Evolutionary conservation across 2,888 invertebrate genomes (phyloP), one percentile per base, ranked within the genome.

Genomic region (Apotomis betuletana): DNA sequence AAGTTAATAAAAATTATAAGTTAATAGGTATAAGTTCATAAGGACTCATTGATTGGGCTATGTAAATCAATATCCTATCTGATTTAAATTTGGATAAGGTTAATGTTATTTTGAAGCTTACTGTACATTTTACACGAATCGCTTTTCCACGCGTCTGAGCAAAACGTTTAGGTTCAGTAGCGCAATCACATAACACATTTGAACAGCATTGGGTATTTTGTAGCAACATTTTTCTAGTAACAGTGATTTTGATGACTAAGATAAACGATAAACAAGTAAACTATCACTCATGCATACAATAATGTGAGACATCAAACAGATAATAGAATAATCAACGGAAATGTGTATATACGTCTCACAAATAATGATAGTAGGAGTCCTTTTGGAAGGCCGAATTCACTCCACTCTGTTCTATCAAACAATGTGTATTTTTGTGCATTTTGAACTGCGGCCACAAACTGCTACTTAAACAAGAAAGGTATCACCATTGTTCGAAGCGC

Each of bases 91-190:
- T 67, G 46, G 57, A 67, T 67, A 61, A 67, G 54, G 13, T 46
- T 59, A 65, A 54, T 62, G 64, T 71, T 60, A 69, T 60, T 49
- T 63, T 73, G 64, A 69, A 36, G 60, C 59, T 64, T 69, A 59
- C 27, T 69, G 46, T 68, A 60, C 69, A 60, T 73, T 73, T 65
- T 73, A 73, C 63, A 71, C 71, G 41, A 71, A 61, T 61, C 38
- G 59, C 46, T 65, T 70, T 52, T 52, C 36, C 55, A 46, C 46
- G 38, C 46, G 36, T 10, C 13, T 44, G 13, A 13, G 12, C 9
- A 15, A 49, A 52, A 62, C 15, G 15, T 36, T 44, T 64, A 55
- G 6, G n/a, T 36, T 65, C 5, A 12, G n/a, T 46, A 57, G 55
- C 54, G 15, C 38, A 38, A n/a, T 8, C 27, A 61, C 61, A 4